Evolutionary conservation across 2,113 vertebrate species (phyloP).

Genomic region (Lota lota): DNA sequence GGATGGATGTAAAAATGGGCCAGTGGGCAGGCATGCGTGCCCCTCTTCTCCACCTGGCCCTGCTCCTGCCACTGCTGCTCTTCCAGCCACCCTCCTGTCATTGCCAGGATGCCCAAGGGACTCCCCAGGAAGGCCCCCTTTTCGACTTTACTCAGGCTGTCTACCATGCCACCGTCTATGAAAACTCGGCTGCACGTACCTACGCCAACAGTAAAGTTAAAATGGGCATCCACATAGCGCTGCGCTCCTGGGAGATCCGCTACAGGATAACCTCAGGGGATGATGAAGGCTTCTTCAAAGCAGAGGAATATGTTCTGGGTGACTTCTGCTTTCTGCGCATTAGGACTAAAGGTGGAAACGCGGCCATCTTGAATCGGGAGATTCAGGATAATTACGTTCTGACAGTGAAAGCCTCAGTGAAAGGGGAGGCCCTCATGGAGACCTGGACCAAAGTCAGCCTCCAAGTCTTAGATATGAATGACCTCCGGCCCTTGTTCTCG

Average conservation of each 20-base stretch:
- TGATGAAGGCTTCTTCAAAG: conserved; percentile 97
- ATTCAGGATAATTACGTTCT: conserved; percentile 95
- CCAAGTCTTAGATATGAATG: conserved; percentile 97
- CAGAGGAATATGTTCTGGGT: conserved; percentile 90
- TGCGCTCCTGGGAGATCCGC: conserved; percentile 92
- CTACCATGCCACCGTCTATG: conserved; percentile 91
- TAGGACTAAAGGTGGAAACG: conserved; percentile 96
- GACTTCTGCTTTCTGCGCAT: conserved; percentile 97
- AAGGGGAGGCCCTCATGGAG: conserved; percentile 87
- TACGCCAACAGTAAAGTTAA: conserved; percentile 89
- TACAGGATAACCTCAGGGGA: conserved; percentile 96
- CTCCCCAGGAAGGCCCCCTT: conserved; percentile 53
- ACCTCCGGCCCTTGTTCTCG: conserved; percentile 96
- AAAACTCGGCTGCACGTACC: conserved; percentile 96
- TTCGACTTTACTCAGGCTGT: conserved; percentile 88
- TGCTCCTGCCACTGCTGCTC: conserved; percentile 80
- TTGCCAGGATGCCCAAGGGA: conserved; percentile 71
- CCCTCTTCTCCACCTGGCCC: conserved; percentile 71
- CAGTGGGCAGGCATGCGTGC: conserved; percentile 79
- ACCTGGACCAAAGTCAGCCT: conserved; percentile 94
- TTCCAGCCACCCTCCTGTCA: conserved; percentile 70
- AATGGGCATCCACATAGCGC: conserved; percentile 88
- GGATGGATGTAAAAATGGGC: conserved; percentile 90
- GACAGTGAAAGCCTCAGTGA: conserved; percentile 89
- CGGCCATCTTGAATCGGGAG: conserved; percentile 94